phyloP scores from a whole-genome alignment of 2,888 invertebrate species.

The Drosophila mimetica region DNA sequence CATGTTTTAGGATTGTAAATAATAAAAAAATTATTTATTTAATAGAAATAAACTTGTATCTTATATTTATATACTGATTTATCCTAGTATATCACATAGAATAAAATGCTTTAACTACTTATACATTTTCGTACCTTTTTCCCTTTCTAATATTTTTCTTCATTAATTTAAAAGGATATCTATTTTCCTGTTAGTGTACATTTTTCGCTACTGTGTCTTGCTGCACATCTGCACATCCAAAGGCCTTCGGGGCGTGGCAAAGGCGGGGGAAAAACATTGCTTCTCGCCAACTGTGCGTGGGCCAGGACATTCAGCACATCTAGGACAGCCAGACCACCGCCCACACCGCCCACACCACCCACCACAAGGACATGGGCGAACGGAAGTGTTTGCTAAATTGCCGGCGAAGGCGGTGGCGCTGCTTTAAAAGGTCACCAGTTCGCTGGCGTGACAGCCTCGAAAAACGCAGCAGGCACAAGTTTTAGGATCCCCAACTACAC shows the following conservation, averaged over 20 bases:
- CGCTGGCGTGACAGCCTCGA: conserved; percentile 37
- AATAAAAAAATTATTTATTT: too few species aligned
- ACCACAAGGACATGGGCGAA: conserved; percentile 13
- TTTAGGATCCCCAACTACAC: conserved; percentile 18
- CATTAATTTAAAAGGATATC: background rate
- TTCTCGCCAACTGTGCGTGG: conserved; percentile 1
- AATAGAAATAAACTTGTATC: too few species aligned
- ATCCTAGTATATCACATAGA: too few species aligned
- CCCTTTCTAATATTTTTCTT: too few species aligned
- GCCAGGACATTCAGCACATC: background rate
- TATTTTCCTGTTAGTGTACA: background rate
- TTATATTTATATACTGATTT: too few species aligned
- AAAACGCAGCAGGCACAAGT: conserved; percentile 24
- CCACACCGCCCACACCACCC: conserved; percentile 1
- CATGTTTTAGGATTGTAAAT: too few species aligned
- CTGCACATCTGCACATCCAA: background rate
- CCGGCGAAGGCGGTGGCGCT: conserved; percentile 19
- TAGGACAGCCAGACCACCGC: background rate
- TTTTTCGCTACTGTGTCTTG: background rate
- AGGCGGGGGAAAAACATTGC: background rate
- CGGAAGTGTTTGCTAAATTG: conserved; percentile 51
- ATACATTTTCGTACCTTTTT: too few species aligned
- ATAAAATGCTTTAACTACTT: too few species aligned
- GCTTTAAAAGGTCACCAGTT: conserved; percentile 51
- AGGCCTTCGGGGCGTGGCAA: conserved; percentile 4